Conservation (phyloP, 1,140 invertebrate species). For the Tetramorium simillimum region DNA sequence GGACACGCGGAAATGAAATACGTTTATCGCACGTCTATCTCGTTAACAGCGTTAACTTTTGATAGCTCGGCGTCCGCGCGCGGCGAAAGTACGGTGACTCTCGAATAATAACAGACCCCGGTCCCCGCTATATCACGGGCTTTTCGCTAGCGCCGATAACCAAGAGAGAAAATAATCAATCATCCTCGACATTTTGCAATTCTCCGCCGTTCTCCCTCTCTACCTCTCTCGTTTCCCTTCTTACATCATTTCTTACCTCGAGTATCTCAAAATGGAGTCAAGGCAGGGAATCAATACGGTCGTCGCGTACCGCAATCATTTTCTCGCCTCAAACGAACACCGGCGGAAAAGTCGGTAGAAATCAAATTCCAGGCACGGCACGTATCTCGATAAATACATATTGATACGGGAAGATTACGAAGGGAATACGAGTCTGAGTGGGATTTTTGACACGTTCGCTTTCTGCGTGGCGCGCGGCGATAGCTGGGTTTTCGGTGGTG, state of each 20-base stretch:
- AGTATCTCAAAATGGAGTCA: slow-evolving; percentile 54
- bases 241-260: slow-evolving; percentile 51
- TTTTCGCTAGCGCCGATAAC: slow-evolving; percentile 39
- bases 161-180: slow-evolving; percentile 54
- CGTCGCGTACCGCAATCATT: slow-evolving; percentile 38
- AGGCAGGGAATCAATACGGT: slow-evolving; percentile 45
- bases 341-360: neutral
- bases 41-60: slow-evolving; percentile 9
- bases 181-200: slow-evolving; percentile 55
- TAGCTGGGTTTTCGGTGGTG: neutral
- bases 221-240: slow-evolving; percentile 1
- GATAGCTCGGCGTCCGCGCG: neutral
- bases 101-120: slow-evolving; percentile 52
- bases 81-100: neutral
- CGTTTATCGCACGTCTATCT: slow-evolving; percentile 10
- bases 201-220: slow-evolving; percentile 20
- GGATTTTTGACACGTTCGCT: slow-evolving; percentile 13
- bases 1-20: neutral
- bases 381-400: slow-evolving; percentile 53
- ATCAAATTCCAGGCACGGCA: slow-evolving; percentile 42
- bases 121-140: neutral
- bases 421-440: neutral
- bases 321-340: slow-evolving; percentile 17
- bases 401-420: slow-evolving; percentile 32
- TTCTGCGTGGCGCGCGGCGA: neutral